Evolutionary conservation across 2,888 invertebrate genomes (phyloP).

Genomic region (Anoplius nigerrimus): DNA sequence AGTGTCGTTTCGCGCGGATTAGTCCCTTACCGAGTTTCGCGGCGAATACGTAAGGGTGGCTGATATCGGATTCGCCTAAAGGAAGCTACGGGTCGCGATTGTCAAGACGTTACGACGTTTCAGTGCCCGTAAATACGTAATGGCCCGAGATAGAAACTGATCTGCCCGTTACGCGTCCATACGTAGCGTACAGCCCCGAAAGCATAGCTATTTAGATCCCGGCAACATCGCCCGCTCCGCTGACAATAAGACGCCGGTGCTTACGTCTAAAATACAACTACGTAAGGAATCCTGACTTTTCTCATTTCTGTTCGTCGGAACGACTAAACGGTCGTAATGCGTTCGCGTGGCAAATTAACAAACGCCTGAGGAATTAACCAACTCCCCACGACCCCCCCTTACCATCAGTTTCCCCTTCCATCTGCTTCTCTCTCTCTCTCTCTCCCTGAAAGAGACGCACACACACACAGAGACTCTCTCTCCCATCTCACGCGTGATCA

Average conservation of each 20-base stretch:
- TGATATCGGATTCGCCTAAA: no score
- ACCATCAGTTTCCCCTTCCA: constrained; percentile 13
- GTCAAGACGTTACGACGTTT: no score
- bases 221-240: not conserved
- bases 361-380: constrained; percentile 57
- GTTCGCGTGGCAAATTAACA: constrained; percentile 64
- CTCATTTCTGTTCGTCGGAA: constrained; percentile 53
- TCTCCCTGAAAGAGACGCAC: not conserved
- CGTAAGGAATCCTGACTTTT: constrained; percentile 45
- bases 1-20: no score
- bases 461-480: no score
- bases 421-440: not conserved
- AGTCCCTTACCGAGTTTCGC: constrained; percentile 15
- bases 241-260: constrained; percentile 33
- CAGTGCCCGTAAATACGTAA: no score
- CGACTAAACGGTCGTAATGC: constrained; percentile 52
- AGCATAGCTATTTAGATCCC: no score
- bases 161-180: no score
- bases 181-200: no score
- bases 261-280: constrained; percentile 24
- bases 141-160: no score
- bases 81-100: no score
- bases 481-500: constrained; percentile 4
- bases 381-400: constrained; percentile 41
- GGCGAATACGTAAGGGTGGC: no score